Evolutionary conservation across 2,888 invertebrate genomes (phyloP).

Genomic region (Gryllus longicercus): DNA sequence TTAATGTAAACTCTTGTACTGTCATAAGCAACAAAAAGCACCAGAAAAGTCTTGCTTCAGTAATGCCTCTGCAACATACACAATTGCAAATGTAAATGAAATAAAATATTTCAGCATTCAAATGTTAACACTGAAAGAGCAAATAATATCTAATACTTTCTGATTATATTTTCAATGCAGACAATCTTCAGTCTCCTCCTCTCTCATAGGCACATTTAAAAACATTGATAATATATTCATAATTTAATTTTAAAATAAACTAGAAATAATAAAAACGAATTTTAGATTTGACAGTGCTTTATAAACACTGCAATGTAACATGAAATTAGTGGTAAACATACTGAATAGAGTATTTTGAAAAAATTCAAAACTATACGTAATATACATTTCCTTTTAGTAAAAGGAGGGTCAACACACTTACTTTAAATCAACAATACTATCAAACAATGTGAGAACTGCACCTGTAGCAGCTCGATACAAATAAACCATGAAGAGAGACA

Average conservation of each 20-base stretch:
- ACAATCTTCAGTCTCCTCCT: no score
- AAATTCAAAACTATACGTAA: no score
- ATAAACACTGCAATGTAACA: no score
- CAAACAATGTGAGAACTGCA: constrained; percentile 23
- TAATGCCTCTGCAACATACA: constrained; percentile 42
- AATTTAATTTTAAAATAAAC: not conserved
- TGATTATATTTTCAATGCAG: no score
- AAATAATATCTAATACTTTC: no score
- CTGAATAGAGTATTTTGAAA: no score
- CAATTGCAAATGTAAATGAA: constrained; percentile 21
- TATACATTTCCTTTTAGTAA: no score
- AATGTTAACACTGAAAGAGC: no score
- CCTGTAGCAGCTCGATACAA: constrained; percentile 36
- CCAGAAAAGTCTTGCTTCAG: constrained; percentile 46
- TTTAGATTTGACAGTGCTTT: no score
- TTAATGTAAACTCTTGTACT: no score
- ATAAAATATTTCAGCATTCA: constrained; percentile 1
- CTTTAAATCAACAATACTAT: not conserved
- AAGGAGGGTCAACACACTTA: not conserved
- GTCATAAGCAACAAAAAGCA: constrained; percentile 27
- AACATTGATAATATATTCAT: not conserved
- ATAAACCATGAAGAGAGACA: constrained; percentile 43
- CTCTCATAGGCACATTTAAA: not conserved
- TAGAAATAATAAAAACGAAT: no score
- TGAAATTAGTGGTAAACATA: no score